Conservation (phyloP, 2,888 invertebrate species). For the Saturnia japonica region DNA sequence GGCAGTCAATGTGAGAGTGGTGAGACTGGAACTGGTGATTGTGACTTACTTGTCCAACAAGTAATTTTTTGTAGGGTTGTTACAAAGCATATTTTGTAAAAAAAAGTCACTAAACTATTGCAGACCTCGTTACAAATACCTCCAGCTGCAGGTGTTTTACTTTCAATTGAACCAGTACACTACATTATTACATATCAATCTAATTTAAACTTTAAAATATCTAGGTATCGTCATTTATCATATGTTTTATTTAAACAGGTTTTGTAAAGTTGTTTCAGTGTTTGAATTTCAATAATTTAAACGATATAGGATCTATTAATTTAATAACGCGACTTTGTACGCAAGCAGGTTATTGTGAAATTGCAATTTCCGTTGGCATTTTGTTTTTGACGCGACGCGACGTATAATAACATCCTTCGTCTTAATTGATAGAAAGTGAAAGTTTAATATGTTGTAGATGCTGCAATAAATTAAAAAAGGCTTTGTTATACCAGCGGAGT, state of each 20-base stretch:
- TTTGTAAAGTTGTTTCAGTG: not conserved
- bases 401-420: conserved; percentile 14
- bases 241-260: not conserved
- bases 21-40: conserved; percentile 24
- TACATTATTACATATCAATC: not conserved
- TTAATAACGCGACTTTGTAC: not conserved
- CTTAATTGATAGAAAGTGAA: conserved; percentile 8
- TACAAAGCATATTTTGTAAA: not conserved
- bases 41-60: conserved; percentile 20
- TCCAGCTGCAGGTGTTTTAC: not conserved
- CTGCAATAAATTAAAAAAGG: not conserved
- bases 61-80: conserved; percentile 14
- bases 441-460: not conserved
- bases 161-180: not conserved
- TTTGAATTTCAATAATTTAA: not conserved
- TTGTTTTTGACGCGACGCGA: conserved; percentile 7
- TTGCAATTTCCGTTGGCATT: conserved; percentile 4
- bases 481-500: not conserved
- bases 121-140: not conserved
- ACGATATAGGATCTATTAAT: not conserved
- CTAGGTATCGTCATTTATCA: not conserved
- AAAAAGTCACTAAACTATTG: not conserved
- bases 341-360: not conserved
- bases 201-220: not conserved
- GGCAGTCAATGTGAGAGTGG: conserved; percentile 69